Percentiles rank a stretch among this genome's conserved stretches.
phyloP scores from a whole-genome alignment of 2,113 vertebrate genomes.

The Todiramphus saurophagus region DNA sequence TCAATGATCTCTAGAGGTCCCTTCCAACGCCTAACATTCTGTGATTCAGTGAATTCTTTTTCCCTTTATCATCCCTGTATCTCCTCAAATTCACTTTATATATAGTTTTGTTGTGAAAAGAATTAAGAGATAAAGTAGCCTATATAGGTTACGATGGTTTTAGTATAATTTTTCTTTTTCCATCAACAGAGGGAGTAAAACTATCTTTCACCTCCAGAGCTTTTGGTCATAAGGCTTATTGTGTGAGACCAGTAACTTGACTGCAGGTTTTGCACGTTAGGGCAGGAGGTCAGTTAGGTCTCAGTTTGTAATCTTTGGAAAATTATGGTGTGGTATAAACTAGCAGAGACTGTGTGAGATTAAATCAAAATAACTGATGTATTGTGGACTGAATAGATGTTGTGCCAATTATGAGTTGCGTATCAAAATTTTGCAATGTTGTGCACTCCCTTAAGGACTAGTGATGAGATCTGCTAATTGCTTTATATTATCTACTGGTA shows the following conservation, averaged over 20 bases:
- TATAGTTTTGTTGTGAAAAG: background rate
- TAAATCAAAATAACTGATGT: background rate
- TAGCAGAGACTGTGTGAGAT: background rate
- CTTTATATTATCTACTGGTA: conserved; percentile 39
- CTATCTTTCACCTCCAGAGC: background rate
- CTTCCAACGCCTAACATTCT: no score
- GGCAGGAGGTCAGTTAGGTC: background rate
- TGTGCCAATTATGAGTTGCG: background rate
- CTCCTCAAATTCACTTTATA: background rate
- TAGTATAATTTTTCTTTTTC: background rate
- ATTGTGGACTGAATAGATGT: background rate
- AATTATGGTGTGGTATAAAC: background rate
- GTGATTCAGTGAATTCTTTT: background rate
- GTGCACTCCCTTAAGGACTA: conserved; percentile 19
- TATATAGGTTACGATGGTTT: background rate
- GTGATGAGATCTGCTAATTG: conserved; percentile 56
- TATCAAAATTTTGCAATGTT: background rate
- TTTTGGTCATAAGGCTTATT: background rate
- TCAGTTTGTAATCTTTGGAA: background rate
- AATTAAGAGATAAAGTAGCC: background rate
- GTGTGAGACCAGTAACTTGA: background rate
- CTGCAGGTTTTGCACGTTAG: background rate
- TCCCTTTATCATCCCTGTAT: background rate
- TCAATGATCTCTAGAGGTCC: no score
- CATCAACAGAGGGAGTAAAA: conserved; percentile 52